Conservation (phyloP, 2,797 vertebrate species). For the Acanthis flammea region DNA sequence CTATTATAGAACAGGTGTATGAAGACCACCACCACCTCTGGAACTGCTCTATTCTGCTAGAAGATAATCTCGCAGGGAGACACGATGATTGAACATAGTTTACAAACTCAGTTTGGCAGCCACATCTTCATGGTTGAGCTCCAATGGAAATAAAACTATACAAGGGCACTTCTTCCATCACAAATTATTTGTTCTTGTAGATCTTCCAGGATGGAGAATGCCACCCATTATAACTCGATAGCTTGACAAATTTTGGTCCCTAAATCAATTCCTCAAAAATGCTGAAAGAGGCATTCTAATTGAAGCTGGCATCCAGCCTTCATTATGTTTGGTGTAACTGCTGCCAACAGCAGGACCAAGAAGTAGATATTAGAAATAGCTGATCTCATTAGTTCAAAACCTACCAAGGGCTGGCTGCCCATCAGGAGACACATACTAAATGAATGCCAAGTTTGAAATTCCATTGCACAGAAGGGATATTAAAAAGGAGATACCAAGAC, state of each 20-base stretch:
- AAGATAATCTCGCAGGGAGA: not conserved
- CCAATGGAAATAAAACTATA: not conserved
- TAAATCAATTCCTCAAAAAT: not conserved
- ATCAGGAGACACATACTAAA: not conserved
- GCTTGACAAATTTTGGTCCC: not conserved
- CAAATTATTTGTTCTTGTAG: not conserved
- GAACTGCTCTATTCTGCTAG: not conserved
- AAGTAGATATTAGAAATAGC: conserved; percentile 21
- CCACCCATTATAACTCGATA: not conserved
- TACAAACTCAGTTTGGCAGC: not conserved
- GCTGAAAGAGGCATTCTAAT: not conserved
- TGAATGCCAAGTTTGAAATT: conserved; percentile 32
- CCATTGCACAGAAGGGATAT: not conserved
- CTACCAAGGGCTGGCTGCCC: conserved; percentile 24
- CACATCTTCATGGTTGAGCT: not conserved
- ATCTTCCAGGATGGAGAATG: not conserved
- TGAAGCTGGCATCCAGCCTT: conserved; percentile 5
- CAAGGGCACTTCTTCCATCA: not conserved
- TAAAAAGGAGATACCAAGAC: not conserved
- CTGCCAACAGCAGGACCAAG: conserved; percentile 37
- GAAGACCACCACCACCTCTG: not conserved
- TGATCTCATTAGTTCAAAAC: conserved; percentile 37
- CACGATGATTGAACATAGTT: not conserved
- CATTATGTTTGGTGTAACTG: not conserved
- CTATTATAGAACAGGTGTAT: not conserved